phyloP scores from a whole-genome alignment of 2,797 vertebrate genomes.

The Neostethus bicornis region DNA sequence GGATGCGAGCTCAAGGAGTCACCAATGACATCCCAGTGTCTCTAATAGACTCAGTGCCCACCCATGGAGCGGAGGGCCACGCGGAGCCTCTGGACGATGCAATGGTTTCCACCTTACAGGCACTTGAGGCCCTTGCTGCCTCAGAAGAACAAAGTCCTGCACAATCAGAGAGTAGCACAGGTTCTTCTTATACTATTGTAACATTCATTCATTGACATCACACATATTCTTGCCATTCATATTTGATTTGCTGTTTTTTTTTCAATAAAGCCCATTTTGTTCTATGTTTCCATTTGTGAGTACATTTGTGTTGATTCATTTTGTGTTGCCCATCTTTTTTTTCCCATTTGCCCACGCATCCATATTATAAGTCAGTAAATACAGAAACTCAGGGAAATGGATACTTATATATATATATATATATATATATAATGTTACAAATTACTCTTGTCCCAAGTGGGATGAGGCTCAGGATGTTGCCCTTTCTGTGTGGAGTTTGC shows the following conservation, averaged over 20 bases:
- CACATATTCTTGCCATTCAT: slow-evolving; percentile 81
- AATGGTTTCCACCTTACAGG: slow-evolving; percentile 92
- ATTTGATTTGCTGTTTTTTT: slow-evolving; percentile 79
- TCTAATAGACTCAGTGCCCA: slow-evolving; percentile 95
- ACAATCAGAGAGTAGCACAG: slow-evolving; percentile 95
- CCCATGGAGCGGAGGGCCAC: slow-evolving; percentile 81
- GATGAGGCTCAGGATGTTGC: too few relatives aligned
- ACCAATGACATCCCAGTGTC: slow-evolving; percentile 94
- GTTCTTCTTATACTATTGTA: slow-evolving; percentile 98
- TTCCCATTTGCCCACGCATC: slow-evolving; percentile 36
- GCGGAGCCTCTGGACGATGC: slow-evolving; percentile 87
- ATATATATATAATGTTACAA: too few relatives aligned
- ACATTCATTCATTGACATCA: slow-evolving; percentile 95
- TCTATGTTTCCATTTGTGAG: slow-evolving; percentile 76
- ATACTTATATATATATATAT: not conserved
- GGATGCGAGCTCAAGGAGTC: slow-evolving; percentile 59
- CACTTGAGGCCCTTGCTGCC: slow-evolving; percentile 92
- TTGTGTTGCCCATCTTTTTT: slow-evolving; percentile 51
- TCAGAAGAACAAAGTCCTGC: slow-evolving; percentile 90
- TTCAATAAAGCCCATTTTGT: slow-evolving; percentile 79
- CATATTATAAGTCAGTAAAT: slow-evolving; percentile 11
- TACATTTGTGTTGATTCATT: slow-evolving; percentile 29
- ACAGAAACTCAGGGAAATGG: not conserved
- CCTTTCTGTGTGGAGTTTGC: too few relatives aligned
- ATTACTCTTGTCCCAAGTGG: too few relatives aligned